Evolutionary conservation across 2,113 vertebrate genomes (phyloP).

Genomic region (Entosphenus tridentatus): DNA sequence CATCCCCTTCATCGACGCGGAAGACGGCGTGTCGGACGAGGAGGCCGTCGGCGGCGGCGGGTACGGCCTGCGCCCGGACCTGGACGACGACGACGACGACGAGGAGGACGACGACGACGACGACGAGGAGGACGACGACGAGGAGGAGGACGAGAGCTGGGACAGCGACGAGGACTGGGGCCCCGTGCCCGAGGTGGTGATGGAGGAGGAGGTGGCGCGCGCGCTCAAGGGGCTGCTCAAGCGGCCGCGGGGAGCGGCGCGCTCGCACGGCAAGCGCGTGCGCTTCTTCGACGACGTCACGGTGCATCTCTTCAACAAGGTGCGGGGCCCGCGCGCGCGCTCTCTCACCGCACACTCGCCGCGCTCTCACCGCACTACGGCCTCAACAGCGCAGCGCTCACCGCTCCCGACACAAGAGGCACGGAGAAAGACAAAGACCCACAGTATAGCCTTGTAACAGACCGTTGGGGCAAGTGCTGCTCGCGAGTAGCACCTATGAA

Average conservation of each 20-base stretch:
- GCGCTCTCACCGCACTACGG: background rate
- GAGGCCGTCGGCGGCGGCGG: background rate
- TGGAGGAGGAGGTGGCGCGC: background rate
- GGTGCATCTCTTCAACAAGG: background rate
- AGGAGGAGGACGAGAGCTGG: background rate
- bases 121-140: background rate
- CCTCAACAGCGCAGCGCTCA: background rate
- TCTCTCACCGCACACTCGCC: background rate
- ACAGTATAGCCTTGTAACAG: too few relatives aligned
- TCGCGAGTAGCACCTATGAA: too few relatives aligned
- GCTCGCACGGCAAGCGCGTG: background rate
- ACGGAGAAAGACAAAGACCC: too few relatives aligned
- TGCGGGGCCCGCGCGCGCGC: background rate
- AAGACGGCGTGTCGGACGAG: too few relatives aligned
- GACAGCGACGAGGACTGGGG: conserved; percentile 3
- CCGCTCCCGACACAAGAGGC: too few relatives aligned
- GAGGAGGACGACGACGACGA: background rate
- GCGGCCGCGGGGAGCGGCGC: background rate
- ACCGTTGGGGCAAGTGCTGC: too few relatives aligned
- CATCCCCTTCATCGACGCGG: conserved; percentile 1
- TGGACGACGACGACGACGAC: background rate
- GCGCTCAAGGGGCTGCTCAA: background rate
- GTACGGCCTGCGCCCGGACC: background rate
- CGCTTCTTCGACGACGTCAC: background rate
- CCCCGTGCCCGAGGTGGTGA: conserved; percentile 1